A percentile compares a stretch with the other conserved stretches of the same genome.
These are phyloP conservation scores for Caenorhabditis tropicalis DNA, from an alignment of 1,140 invertebrate species.

Conservation along the genomic window DNA sequence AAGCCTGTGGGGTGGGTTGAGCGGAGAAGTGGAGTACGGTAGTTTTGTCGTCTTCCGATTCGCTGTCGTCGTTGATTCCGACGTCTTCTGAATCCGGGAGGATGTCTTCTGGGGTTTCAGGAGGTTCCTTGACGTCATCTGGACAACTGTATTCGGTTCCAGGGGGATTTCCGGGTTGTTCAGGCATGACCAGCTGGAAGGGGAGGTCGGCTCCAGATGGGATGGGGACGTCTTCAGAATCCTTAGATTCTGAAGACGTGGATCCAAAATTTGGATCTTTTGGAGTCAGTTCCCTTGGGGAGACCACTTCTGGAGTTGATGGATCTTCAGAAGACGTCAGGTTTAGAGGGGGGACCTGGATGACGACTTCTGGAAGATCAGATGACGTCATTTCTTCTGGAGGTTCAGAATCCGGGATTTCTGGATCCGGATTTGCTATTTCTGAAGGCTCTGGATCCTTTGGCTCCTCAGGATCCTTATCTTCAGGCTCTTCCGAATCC, in stretches of 20 bases:
- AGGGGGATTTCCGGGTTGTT: neutral
- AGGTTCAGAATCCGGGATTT: neutral
- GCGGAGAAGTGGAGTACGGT: neutral
- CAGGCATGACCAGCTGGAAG: neutral
- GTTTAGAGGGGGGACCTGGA: neutral
- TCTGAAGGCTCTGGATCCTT: neutral
- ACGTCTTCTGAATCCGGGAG: neutral
- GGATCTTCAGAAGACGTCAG: neutral
- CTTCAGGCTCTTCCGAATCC: no score
- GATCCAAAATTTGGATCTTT: no score
- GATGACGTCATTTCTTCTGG: neutral
- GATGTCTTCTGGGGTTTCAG: no score
- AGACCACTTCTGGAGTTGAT: neutral
- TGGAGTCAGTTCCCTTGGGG: neutral
- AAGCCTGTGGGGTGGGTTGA: neutral
- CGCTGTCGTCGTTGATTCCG: neutral
- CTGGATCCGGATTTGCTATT: neutral
- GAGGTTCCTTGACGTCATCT: neutral
- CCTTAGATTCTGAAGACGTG: no score
- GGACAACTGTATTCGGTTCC: neutral
- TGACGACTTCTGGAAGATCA: neutral
- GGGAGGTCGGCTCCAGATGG: neutral
- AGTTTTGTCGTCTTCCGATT: neutral
- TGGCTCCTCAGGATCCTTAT: neutral
- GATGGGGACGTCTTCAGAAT: neutral